A percentile compares a stretch with the other conserved stretches of the same genome.
phyloP scores from a whole-genome alignment of 2,113 vertebrate species.

The Harpagus bidentatus region DNA sequence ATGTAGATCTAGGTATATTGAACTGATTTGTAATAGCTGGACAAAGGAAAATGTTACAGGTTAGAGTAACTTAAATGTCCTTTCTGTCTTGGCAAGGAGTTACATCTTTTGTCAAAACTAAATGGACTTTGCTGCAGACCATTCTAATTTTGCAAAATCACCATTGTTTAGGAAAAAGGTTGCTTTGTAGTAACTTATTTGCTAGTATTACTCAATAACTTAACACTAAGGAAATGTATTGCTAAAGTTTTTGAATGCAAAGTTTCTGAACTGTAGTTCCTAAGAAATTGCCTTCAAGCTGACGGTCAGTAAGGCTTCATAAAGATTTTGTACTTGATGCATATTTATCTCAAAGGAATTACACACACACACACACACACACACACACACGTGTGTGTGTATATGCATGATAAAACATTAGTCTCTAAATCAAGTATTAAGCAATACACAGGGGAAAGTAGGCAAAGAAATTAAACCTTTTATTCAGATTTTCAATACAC shows the following conservation, averaged over 20 bases:
- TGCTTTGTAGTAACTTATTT: neutral
- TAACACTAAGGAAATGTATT: neutral
- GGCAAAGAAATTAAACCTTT: neutral
- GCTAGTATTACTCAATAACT: neutral
- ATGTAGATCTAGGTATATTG: neutral
- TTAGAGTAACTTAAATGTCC: neutral
- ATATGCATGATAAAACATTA: neutral
- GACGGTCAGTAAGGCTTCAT: neutral
- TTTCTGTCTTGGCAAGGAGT: neutral
- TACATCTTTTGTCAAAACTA: neutral
- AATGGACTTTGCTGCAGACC: neutral
- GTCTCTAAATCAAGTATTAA: neutral
- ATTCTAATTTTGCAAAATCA: neutral
- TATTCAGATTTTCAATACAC: neutral
- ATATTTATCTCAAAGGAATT: neutral
- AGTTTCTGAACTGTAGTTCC: neutral
- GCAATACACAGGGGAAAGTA: neutral
- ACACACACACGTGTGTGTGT: neutral
- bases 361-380: too few species aligned
- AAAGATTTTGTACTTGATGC: neutral
- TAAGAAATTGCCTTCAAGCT: neutral
- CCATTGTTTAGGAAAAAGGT: neutral
- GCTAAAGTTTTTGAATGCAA: neutral
- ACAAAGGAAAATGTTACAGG: neutral
- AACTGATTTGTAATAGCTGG: neutral